A percentile compares a stretch with the other conserved stretches of the same genome.
Evolutionary conservation across 92 coral and sea anemone species (phyloP).

Genomic region (Phenganax subtilis): DNA sequence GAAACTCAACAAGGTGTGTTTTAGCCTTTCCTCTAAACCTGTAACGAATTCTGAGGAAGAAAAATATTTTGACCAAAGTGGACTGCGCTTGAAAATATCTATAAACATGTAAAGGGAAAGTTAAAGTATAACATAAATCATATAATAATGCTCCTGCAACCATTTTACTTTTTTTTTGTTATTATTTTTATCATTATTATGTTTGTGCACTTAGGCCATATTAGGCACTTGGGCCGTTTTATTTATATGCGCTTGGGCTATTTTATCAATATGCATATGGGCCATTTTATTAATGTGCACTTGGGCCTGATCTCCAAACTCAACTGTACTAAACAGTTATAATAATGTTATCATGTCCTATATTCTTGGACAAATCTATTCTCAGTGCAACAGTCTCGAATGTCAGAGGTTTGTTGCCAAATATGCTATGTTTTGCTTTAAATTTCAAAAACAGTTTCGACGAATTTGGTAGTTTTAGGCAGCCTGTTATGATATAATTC

Average conservation of each 20-base stretch:
- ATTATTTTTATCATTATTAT: no score
- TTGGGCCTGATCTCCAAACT: no score
- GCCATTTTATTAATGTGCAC: neutral
- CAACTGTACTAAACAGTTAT: no score
- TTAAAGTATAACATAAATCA: neutral
- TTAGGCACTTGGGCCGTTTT: no score
- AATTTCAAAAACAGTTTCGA: constrained; percentile 26
- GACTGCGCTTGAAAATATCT: neutral
- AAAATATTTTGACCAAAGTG: neutral
- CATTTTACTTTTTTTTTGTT: neutral
- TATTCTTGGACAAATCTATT: constrained; percentile 23
- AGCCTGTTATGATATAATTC: constrained; percentile 52
- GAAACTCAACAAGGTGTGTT: neutral
- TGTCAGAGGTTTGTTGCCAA: constrained; percentile 42
- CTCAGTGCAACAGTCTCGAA: constrained; percentile 45
- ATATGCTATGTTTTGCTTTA: constrained; percentile 36
- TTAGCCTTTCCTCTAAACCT: neutral
- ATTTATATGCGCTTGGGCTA: no score
- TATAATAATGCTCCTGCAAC: neutral
- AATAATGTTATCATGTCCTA: no score
- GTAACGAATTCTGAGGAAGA: neutral
- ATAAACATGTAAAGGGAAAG: neutral
- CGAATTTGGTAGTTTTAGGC: constrained; percentile 31
- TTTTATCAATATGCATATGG: no score
- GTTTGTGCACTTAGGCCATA: no score